phyloP scores from a whole-genome alignment of 2,113 vertebrate genomes.

The Oreochromis niloticus region DNA sequence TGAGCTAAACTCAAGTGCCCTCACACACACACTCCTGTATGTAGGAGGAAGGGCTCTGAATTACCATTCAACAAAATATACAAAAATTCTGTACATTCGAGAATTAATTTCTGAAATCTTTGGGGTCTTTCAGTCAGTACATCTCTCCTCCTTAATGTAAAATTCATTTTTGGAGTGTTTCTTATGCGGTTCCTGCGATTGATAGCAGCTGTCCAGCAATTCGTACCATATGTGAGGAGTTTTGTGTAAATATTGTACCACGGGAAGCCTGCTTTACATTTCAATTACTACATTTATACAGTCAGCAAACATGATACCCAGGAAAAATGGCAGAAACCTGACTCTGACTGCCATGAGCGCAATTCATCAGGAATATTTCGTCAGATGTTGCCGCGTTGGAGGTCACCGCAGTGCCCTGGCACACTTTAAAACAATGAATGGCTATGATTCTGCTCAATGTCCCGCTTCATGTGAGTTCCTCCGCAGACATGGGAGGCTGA shows the following conservation, averaged over 20 bases:
- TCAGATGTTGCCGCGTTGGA: conserved; percentile 12
- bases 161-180: conserved; percentile 64
- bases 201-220: conserved; percentile 65
- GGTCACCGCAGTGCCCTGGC: conserved; percentile 20
- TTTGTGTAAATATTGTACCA: conserved; percentile 68
- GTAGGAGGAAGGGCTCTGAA: background rate
- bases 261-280: conserved; percentile 64
- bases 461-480: conserved; percentile 6
- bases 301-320: conserved; percentile 56
- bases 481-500: background rate
- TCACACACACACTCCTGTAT: background rate
- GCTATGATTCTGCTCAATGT: background rate
- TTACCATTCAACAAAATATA: background rate
- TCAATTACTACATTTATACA: conserved; percentile 64
- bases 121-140: conserved; percentile 17
- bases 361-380: conserved; percentile 35
- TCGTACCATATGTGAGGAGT: conserved; percentile 60
- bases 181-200: conserved; percentile 44
- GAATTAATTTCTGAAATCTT: conserved; percentile 1
- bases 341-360: conserved; percentile 34
- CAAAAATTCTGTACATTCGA: background rate
- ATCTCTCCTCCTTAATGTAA: conserved; percentile 57
- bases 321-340: conserved; percentile 41
- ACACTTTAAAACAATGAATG: background rate
- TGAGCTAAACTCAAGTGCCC: background rate